Evolutionary conservation across 2,888 invertebrate genomes (phyloP), one percentile per base, ranked within the genome.

Genomic region (Zygogramma bicolorata): DNA sequence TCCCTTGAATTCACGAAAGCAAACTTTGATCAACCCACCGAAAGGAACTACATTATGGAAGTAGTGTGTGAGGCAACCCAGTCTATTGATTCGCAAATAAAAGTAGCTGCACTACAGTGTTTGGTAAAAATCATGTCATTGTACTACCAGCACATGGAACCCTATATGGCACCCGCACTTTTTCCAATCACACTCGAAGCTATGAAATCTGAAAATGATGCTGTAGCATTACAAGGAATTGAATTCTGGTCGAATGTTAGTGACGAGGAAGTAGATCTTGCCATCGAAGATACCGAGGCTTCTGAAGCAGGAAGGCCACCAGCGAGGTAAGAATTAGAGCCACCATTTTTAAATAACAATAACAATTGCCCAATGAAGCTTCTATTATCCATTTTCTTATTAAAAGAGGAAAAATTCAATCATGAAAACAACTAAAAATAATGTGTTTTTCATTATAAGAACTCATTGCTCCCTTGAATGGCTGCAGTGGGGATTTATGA

Each of bases 171-270:
- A 0, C 96, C 95, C 84, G 99, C 99, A 13, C 89, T 99, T 18
- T 99, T 99, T 87, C 97, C 99, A 29, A 99, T 99, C 71, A 98
- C 99, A 7, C 89, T 99, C 84, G 97, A 98, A 88, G 98, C 99
- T 8, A 99, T 99, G 97, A 97, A 97, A 86, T 96, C 96, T 18
- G 97, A 97, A 76, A 92, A 95, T 77, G 98, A 99, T 88, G 98
- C 98, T 81, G 95, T 99, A 66, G 94, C 97, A 18, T 90, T 99
- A 69, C 99, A 99, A 89, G 99, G 99, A 79, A 62, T 61, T 86
- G 99, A 99, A 88, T 99, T 99, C 89, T 99, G 99, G 99, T 99
- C 98, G 3, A 99, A 98, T 83, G 98, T 99, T 0, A 98, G 99
- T 84, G 99, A 99, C 88, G 99, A 99, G 88, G 99, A 99, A 88